Percentiles rank a stretch among this genome's conserved stretches.
Conservation (phyloP, 2,888 invertebrate genomes). For the Campaea margaritaria region DNA sequence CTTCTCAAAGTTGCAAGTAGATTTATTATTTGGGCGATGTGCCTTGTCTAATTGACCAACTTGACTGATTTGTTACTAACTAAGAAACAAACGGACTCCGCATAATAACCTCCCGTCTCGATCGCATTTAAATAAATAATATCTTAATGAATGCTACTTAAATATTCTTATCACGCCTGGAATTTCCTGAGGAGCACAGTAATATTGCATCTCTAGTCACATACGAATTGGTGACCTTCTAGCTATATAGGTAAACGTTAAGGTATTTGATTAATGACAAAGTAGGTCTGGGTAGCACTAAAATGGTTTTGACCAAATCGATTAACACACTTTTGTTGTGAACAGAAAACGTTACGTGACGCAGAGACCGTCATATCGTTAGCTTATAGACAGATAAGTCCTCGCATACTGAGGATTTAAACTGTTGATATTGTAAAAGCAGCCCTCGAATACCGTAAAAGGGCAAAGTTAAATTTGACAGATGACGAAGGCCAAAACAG, state of each 20-base stretch:
- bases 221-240: slow-evolving; percentile 57
- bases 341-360: slow-evolving; percentile 8
- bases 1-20: slow-evolving; percentile 10
- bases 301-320: slow-evolving; percentile 15
- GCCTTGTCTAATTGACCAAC: slow-evolving; percentile 13
- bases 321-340: slow-evolving; percentile 23
- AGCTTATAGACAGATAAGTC: background rate
- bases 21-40: slow-evolving; percentile 18
- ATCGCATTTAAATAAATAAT: slow-evolving; percentile 40
- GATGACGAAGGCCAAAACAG: too few species aligned
- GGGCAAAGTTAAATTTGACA: too few species aligned
- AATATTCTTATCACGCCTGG: slow-evolving; percentile 60
- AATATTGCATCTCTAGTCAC: slow-evolving; percentile 54
- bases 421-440: too few species aligned
- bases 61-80: slow-evolving; percentile 12
- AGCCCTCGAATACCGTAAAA: too few species aligned
- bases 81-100: slow-evolving; percentile 15
- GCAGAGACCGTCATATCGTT: slow-evolving; percentile 4
- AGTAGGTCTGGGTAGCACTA: slow-evolving; percentile 14
- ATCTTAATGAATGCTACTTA: slow-evolving; percentile 45
- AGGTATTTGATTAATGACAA: slow-evolving; percentile 17
- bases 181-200: slow-evolving; percentile 60
- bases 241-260: slow-evolving; percentile 37
- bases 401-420: too few species aligned
- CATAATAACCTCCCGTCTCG: slow-evolving; percentile 32